Evolutionary conservation across 2,888 invertebrate species (phyloP).

Genomic region (Sarcophaga caerulescens): DNA sequence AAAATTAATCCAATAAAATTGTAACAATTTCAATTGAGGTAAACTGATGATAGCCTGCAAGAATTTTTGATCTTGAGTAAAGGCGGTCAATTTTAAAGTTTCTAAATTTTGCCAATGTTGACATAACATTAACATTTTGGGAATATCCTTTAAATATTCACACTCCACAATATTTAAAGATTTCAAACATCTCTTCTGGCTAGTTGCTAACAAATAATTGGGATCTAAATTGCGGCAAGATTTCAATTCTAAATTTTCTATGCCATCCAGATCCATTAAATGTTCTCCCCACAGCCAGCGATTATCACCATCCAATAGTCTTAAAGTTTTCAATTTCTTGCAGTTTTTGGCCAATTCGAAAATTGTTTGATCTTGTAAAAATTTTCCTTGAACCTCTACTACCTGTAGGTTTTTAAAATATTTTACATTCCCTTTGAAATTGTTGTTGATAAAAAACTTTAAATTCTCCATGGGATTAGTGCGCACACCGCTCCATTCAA

Average conservation of each 20-base stretch:
- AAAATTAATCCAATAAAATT: constrained; percentile 68
- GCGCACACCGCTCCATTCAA: constrained; percentile 52
- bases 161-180: constrained; percentile 66
- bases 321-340: constrained; percentile 52
- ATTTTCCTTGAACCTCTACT: constrained; percentile 66
- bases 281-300: constrained; percentile 64
- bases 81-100: constrained; percentile 62
- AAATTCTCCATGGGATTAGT: constrained; percentile 66
- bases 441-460: constrained; percentile 64
- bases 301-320: constrained; percentile 63
- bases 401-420: constrained; percentile 57
- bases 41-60: constrained; percentile 60
- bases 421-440: constrained; percentile 65
- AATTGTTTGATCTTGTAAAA: constrained; percentile 64
- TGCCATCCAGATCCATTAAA: constrained; percentile 54
- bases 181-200: constrained; percentile 39
- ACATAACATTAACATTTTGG: constrained; percentile 59
- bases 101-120: constrained; percentile 33
- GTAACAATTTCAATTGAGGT: constrained; percentile 47
- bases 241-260: constrained; percentile 64
- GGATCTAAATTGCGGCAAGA: constrained; percentile 63
- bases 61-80: constrained; percentile 45
- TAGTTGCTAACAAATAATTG: constrained; percentile 45
- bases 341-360: constrained; percentile 65
- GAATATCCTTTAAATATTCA: constrained; percentile 55